Percentiles rank a stretch among this genome's conserved stretches.
Conservation (phyloP, 2,888 invertebrate genomes). For the Thereva nobilitata region DNA sequence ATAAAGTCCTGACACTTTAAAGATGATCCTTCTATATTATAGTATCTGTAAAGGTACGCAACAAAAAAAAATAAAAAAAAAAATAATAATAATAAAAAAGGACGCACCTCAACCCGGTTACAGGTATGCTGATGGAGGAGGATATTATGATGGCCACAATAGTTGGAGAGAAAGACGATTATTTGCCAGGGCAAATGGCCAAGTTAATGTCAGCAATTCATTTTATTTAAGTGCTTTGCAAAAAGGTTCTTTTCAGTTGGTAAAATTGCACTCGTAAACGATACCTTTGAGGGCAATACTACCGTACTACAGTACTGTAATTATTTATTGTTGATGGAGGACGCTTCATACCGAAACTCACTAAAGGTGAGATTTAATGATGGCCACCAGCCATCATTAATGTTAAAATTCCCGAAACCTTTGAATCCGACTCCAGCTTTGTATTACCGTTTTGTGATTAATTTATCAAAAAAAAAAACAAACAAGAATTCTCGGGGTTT, state of each 20-base stretch:
- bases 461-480: too few species aligned
- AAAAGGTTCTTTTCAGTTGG: conserved; percentile 28
- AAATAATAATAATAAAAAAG: background rate
- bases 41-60: background rate
- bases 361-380: conserved; percentile 25
- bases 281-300: conserved; percentile 27
- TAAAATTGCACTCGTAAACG: conserved; percentile 24
- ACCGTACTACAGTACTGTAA: conserved; percentile 12
- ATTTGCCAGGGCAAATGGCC: conserved; percentile 22
- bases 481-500: too few species aligned
- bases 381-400: conserved; percentile 25
- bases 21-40: conserved; percentile 5
- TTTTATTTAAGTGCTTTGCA: conserved; percentile 20
- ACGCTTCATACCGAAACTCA: background rate
- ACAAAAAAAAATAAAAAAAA: too few species aligned
- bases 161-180: conserved; percentile 19
- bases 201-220: conserved; percentile 26
- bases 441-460: too few species aligned
- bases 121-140: background rate
- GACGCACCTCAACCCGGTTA: background rate
- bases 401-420: conserved; percentile 18
- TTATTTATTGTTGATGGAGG: conserved; percentile 15
- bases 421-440: too few species aligned
- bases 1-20: conserved; percentile 11
- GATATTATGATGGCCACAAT: conserved; percentile 29